These are phyloP conservation scores for Drosophila sp. DNA, from an alignment of 1,140 invertebrate species.

Conservation along the genomic window DNA sequence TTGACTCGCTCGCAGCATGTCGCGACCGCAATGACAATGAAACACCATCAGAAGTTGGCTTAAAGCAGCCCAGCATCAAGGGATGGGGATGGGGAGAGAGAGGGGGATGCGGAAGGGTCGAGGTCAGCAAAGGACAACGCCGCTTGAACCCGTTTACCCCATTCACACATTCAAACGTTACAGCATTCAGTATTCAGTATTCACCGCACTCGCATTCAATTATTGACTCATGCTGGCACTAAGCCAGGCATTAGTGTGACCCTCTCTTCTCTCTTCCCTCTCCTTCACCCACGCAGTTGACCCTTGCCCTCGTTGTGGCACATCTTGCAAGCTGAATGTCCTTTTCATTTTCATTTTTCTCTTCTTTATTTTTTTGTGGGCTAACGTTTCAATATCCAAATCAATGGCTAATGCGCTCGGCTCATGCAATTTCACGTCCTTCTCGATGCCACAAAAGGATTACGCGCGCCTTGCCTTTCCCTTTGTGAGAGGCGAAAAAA, in stretches of 20 bases:
- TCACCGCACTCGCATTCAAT: constrained; percentile 64
- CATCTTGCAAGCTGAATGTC: constrained; percentile 18
- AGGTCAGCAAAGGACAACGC: constrained; percentile 50
- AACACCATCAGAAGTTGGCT: constrained; percentile 63
- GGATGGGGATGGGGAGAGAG: neutral
- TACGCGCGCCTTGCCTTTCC: constrained; percentile 39
- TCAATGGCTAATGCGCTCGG: constrained; percentile 78
- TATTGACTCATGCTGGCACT: constrained; percentile 82
- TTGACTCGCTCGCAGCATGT: constrained; percentile 66
- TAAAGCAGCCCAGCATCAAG: neutral
- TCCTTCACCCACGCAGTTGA: neutral
- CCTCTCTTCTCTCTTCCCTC: neutral
- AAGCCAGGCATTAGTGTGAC: constrained; percentile 60
- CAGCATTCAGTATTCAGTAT: constrained; percentile 21
- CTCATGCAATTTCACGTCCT: constrained; percentile 78
- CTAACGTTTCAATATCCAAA: constrained; percentile 55
- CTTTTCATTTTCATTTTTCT: constrained; percentile 7
- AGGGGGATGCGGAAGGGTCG: too few relatives aligned
- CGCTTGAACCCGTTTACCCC: constrained; percentile 46
- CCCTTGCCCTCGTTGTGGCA: constrained; percentile 10
- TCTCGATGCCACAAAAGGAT: constrained; percentile 47
- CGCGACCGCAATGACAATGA: constrained; percentile 79
- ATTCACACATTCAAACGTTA: constrained; percentile 5
- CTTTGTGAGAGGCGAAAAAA: constrained; percentile 23
- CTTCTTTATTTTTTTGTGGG: constrained; percentile 1